A percentile compares a stretch with the other conserved stretches of the same genome.
These are phyloP conservation scores for Halictus ligatus DNA, from an alignment of 2,888 invertebrate species.

Conservation along the genomic window DNA sequence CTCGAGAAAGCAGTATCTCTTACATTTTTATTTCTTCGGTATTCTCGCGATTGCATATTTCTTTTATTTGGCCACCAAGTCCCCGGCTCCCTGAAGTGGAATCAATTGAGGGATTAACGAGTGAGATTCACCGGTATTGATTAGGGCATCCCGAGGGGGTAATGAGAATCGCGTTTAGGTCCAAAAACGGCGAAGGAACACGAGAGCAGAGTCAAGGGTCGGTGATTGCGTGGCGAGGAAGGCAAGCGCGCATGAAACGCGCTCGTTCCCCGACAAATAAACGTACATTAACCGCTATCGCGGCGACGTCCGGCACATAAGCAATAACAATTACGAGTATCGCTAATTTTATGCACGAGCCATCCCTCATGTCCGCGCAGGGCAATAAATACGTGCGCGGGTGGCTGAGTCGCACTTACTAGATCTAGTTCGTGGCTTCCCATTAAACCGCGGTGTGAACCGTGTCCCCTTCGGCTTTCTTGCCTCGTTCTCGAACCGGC, in stretches of 20 bases:
- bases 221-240: constrained; percentile 53
- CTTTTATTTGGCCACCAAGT: too few species aligned
- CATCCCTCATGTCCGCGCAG: constrained; percentile 76
- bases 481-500: constrained; percentile 22
- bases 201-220: constrained; percentile 15
- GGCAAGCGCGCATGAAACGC: constrained; percentile 68
- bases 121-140: too few species aligned
- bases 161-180: background rate
- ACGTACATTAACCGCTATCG: constrained; percentile 66
- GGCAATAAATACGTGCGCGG: constrained; percentile 74
- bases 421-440: constrained; percentile 78
- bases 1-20: too few species aligned
- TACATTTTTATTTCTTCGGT: too few species aligned
- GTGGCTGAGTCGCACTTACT: constrained; percentile 67
- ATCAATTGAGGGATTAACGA: too few species aligned
- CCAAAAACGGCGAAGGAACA: constrained; percentile 13
- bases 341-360: constrained; percentile 80
- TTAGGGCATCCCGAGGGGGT: background rate
- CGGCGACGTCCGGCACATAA: constrained; percentile 69
- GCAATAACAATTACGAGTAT: constrained; percentile 81
- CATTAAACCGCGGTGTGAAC: constrained; percentile 80
- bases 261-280: constrained; percentile 53
- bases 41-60: too few species aligned
- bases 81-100: too few species aligned
- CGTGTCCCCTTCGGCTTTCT: constrained; percentile 73